Conservation (phyloP, 2,113 vertebrate species). For the Erpornis zantholeuca region DNA sequence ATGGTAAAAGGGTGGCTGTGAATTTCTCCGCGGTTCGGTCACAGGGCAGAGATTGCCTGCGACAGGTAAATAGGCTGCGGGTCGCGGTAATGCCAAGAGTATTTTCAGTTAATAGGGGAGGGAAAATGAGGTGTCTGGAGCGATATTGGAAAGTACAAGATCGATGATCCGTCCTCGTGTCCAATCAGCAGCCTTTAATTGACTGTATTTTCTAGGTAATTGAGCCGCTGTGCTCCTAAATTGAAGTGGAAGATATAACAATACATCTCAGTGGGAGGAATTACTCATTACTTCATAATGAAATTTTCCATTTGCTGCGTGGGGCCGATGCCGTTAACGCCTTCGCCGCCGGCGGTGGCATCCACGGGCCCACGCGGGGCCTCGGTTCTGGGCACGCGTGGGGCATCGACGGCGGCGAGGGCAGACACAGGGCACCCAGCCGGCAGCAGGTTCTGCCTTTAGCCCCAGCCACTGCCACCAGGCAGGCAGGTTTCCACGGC, state of each 20-base stretch:
- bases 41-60: constrained; percentile 82
- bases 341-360: neutral
- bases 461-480: neutral
- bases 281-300: constrained; percentile 82
- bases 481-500: neutral
- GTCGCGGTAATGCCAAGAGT: constrained; percentile 83
- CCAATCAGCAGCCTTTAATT: constrained; percentile 93
- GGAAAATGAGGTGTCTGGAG: constrained; percentile 89
- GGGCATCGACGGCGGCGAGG: neutral
- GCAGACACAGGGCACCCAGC: neutral
- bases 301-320: constrained; percentile 78
- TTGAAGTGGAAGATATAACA: constrained; percentile 83
- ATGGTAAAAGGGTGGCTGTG: constrained; percentile 5
- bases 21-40: constrained; percentile 58
- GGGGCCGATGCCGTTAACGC: constrained; percentile 14
- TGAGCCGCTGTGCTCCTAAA: constrained; percentile 81
- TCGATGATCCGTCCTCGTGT: constrained; percentile 87
- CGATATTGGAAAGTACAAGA: constrained; percentile 91
- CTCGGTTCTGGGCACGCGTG: neutral
- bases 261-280: constrained; percentile 80
- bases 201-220: constrained; percentile 89
- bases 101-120: constrained; percentile 91
- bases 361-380: neutral
- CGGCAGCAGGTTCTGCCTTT: neutral
- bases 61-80: constrained; percentile 90